phyloP scores from a whole-genome alignment of 2,888 invertebrate genomes.

The Trachelus stipa region DNA sequence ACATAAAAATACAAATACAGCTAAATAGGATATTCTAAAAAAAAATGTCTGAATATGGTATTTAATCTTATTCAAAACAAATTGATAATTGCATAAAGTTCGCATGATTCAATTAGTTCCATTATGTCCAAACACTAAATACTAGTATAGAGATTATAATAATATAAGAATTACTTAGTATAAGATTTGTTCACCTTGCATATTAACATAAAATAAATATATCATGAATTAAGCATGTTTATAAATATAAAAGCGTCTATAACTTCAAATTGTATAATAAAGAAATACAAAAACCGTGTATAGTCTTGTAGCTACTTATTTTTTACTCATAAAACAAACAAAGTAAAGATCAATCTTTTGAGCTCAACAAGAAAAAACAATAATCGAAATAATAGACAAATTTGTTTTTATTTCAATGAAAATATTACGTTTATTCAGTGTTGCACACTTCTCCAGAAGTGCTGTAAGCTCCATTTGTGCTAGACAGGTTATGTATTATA shows the following conservation, averaged over 20 bases:
- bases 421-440: slow-evolving; percentile 21
- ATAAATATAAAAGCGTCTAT: too few relatives aligned
- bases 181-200: too few relatives aligned
- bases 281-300: background rate
- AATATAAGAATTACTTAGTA: too few relatives aligned
- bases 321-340: background rate
- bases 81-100: background rate
- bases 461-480: slow-evolving; percentile 26
- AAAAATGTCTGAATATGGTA: background rate
- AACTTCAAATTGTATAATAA: background rate
- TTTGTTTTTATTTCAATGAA: background rate
- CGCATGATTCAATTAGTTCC: background rate
- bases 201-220: too few relatives aligned
- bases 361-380: background rate
- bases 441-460: slow-evolving; percentile 25
- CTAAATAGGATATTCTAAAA: too few relatives aligned
- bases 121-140: background rate
- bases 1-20: too few relatives aligned
- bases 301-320: background rate
- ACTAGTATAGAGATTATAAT: background rate
- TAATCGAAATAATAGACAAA: background rate
- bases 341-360: background rate
- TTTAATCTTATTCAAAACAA: background rate
- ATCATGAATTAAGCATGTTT: too few relatives aligned
- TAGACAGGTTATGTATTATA: background rate